Evolutionary conservation across 2,888 invertebrate genomes (phyloP).

Genomic region (Eulithis testata): DNA sequence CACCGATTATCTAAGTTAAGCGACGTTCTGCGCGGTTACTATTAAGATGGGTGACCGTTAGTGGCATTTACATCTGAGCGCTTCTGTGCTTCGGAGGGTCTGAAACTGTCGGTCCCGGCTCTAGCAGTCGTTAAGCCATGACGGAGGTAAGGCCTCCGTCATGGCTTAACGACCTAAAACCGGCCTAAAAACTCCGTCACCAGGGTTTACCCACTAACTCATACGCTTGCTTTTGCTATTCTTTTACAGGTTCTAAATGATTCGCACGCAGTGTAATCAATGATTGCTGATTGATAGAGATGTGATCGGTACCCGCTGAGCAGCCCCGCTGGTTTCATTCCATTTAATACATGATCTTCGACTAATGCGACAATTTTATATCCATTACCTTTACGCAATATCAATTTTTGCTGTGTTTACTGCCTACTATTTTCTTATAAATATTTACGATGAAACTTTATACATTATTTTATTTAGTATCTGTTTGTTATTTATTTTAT

Average conservation of each 20-base stretch:
- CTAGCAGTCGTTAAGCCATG: too few relatives aligned
- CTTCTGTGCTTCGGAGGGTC: too few relatives aligned
- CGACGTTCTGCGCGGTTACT: too few relatives aligned
- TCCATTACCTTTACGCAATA: slow-evolving; percentile 1
- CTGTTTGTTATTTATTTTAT: neutral
- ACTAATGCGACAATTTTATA: slow-evolving; percentile 32
- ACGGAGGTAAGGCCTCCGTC: too few relatives aligned
- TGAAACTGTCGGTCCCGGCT: too few relatives aligned
- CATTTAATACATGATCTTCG: slow-evolving; percentile 25
- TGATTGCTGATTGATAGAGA: slow-evolving; percentile 30
- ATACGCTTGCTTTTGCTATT: too few relatives aligned
- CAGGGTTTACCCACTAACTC: too few relatives aligned
- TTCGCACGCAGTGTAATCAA: slow-evolving; percentile 4
- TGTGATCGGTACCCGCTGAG: slow-evolving; percentile 25
- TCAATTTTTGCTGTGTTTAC: neutral
- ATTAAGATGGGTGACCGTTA: too few relatives aligned
- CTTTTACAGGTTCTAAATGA: neutral
- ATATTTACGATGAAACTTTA: neutral
- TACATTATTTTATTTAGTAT: neutral
- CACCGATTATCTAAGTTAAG: too few relatives aligned
- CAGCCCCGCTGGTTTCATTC: slow-evolving; percentile 32
- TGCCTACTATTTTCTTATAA: neutral
- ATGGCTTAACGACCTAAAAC: too few relatives aligned
- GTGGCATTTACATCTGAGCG: too few relatives aligned
- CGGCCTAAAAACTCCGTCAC: too few relatives aligned